These are phyloP conservation scores for Acrossocheilus fasciatus DNA, from an alignment of 2,797 vertebrate genomes.

Conservation along the genomic window DNA sequence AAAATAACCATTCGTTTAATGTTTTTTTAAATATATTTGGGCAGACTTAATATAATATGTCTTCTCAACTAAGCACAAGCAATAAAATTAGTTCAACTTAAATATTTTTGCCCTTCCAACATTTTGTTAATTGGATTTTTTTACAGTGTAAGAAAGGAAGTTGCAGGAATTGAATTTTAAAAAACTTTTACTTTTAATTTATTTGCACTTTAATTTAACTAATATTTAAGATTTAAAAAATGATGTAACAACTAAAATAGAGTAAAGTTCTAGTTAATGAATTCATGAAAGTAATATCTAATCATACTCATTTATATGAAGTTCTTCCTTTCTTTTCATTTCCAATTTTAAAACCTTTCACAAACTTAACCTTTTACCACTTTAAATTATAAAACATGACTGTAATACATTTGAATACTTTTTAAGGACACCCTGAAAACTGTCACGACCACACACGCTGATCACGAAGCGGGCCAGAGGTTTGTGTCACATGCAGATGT, in stretches of 20 bases:
- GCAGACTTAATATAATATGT: too few species aligned
- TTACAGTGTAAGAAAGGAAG: too few species aligned
- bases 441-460: constrained; percentile 25
- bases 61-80: too few species aligned
- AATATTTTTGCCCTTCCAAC: too few species aligned
- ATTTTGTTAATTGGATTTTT: too few species aligned
- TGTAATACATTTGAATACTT: constrained; percentile 1
- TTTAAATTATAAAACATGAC: neutral
- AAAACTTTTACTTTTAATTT: too few species aligned
- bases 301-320: neutral
- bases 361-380: neutral
- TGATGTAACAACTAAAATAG: neutral
- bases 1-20: too few species aligned
- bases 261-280: neutral
- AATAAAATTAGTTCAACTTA: too few species aligned
- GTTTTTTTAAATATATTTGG: too few species aligned
- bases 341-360: neutral
- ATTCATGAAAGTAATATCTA: neutral
- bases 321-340: neutral
- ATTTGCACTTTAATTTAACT: too few species aligned
- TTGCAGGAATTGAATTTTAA: too few species aligned
- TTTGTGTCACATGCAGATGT: constrained; percentile 79
- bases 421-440: constrained; percentile 20
- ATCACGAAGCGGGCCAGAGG: constrained; percentile 65
- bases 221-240: neutral